phyloP scores from a whole-genome alignment of 2,888 invertebrate genomes.

The Salpingus planirostris region DNA sequence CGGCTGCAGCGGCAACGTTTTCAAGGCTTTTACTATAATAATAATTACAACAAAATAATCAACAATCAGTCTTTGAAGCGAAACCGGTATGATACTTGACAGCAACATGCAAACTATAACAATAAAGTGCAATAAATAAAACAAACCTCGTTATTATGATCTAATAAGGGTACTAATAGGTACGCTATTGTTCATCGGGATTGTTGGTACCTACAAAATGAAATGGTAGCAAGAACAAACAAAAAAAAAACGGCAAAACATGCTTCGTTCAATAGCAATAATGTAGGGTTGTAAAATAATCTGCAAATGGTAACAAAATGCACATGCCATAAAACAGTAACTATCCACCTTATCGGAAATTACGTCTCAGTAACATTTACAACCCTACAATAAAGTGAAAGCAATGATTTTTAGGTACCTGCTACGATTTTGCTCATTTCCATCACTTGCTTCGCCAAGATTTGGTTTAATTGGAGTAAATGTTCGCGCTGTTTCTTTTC shows the following conservation, averaged over 20 bases:
- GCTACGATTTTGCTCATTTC: slow-evolving; percentile 93
- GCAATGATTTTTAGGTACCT: slow-evolving; percentile 52
- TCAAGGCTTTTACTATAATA: slow-evolving; percentile 56
- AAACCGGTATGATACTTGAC: not conserved
- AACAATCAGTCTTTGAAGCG: not conserved
- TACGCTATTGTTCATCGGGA: slow-evolving; percentile 32
- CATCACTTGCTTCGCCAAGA: slow-evolving; percentile 88
- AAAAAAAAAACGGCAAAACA: slow-evolving; percentile 15
- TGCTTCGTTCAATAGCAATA: slow-evolving; percentile 10
- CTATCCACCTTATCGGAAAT: no score
- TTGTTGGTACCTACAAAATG: slow-evolving; percentile 38
- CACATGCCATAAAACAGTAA: no score
- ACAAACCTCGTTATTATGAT: slow-evolving; percentile 43
- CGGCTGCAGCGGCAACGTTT: slow-evolving; percentile 54
- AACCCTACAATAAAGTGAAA: no score
- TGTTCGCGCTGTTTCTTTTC: slow-evolving; percentile 85
- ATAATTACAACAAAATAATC: slow-evolving; percentile 5
- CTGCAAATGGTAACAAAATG: no score
- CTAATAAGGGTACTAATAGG: slow-evolving; percentile 23
- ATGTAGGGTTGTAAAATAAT: not conserved
- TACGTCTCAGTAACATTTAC: no score
- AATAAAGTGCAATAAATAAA: slow-evolving; percentile 23
- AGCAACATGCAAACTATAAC: not conserved
- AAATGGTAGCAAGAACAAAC: slow-evolving; percentile 21
- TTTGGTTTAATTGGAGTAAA: slow-evolving; percentile 82